Base-by-base conservation (phyloP, 2,888 invertebrate species). In the Clivina fossor region DNA sequence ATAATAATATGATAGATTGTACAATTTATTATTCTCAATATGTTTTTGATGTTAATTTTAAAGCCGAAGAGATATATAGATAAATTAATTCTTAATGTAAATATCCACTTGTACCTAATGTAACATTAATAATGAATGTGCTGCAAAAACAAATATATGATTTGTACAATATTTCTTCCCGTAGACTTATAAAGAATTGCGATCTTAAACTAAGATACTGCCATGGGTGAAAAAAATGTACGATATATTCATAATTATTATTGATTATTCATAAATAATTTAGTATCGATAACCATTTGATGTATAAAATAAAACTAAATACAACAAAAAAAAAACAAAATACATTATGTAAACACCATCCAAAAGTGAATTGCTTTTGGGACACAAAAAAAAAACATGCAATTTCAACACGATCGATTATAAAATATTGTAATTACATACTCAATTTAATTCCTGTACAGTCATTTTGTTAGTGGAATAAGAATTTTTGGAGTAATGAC, bases 81-180 rank as follows among this genome's bases (percentile, higher is more conserved):
- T 13, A 9, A 2, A 2, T 30, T 30, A 11, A 30, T 11, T 3
- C 4, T 30, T 26, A 7, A 8, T 30, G 20, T 18, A 16, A 28
- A 51, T 33, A 44, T 43, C 44, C 53, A 35, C 44, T 44, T 35
- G 53, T 33, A 44, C 53, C 28, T 26, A 43, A 37, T 20, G 26
- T 20, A 32, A 51, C 9, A 8, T 9, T 9, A 40, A 15, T 20
- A 43, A n/a, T 53, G 40, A 53, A 37, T 53, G 53, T 53, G 43
- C 53, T 53, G 16, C 32, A 51, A 51, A 20, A 32, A 44, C n/a
- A n/a, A n/a, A n/a, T n/a, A n/a, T n/a, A n/a, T n/a, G n/a, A 44
- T 53, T 37, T 51, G 43, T 41, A 51, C 51, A 51, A 51, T 33
- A 51, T 51, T 41, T 51, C 53, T 53, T 44, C 53, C 53, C 53